Base-by-base conservation (phyloP, 1,140 invertebrate species). In the Drosophila mayri region DNA sequence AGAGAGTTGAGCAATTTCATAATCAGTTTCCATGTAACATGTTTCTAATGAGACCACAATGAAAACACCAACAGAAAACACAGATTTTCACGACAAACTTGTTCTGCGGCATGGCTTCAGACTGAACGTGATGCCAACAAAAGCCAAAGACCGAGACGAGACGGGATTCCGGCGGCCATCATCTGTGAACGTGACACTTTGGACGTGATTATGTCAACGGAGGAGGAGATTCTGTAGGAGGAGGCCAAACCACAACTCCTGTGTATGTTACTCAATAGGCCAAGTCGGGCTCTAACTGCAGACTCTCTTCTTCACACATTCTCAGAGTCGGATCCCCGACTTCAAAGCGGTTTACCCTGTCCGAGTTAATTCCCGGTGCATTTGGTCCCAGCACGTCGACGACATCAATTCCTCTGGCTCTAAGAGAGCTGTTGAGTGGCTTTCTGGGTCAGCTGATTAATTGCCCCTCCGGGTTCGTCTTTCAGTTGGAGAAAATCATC, bases 181-280 rank as follows among this genome's bases (percentile, higher is more conserved):
- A 64, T 76, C 28, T 75, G 25, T 55, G 85, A 88, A 88, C 84
- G 84, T 87, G 84, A 88, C 80, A 84, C 84, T 88, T 88, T 72
- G 80, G 81, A 88, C 84, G 84, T 87, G 80, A 87, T 87, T 87
- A 87, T 87, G 84, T 87, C 84, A 87, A 84, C 65, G 72, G 20
- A 37, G 43, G 54, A 59, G 32, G 37, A 28, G 41, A 14, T 22
- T 46, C 20, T 22, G 12, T 28, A 22, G 32, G 52, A 16, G 52
- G 32, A 16, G 20, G 10, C 12, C 57, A 40, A 58, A 30, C 50
- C 28, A 43, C 37, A 55, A 25, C 30, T 28, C 40, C 38, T 44
- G 28, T 55, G 32, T 63, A 57, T 67, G 79, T 87, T 87, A 87
- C 84, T 87, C 84, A 88, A 87, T 87, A 88, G 84, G 72, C 83